These are phyloP conservation scores for Omphaloscelis lunosa DNA, from an alignment of 2,888 invertebrate species.

Conservation along the genomic window DNA sequence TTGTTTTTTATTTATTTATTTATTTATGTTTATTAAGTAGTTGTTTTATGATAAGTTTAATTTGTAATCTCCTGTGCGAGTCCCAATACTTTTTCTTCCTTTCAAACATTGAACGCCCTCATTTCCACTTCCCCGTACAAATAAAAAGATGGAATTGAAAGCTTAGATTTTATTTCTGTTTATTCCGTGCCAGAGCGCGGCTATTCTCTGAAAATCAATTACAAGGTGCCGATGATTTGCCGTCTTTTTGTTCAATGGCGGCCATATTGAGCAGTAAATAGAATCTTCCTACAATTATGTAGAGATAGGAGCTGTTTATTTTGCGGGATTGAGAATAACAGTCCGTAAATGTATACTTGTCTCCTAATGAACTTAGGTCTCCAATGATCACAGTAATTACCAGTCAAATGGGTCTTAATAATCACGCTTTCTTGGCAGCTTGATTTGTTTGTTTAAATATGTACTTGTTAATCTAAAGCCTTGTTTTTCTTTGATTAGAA, in stretches of 20 bases:
- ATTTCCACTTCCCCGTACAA: conserved; percentile 17
- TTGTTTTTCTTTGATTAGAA: no score
- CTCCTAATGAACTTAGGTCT: neutral
- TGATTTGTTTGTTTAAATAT: neutral
- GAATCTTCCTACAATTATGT: neutral
- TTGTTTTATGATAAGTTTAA: no score
- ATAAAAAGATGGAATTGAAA: conserved; percentile 7
- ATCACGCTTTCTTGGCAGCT: neutral
- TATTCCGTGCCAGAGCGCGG: neutral
- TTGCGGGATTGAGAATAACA: neutral
- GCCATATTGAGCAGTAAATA: conserved; percentile 11
- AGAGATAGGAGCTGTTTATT: neutral
- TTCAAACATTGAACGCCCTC: neutral
- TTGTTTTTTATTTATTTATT: no score
- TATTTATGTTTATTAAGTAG: no score
- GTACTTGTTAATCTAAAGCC: no score
- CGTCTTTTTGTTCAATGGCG: conserved; percentile 1
- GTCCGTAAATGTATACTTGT: neutral
- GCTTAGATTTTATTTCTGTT: conserved; percentile 18
- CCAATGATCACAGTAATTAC: no score
- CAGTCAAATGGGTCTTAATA: no score
- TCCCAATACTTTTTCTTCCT: no score
- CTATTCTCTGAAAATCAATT: conserved; percentile 28
- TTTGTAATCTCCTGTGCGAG: no score
- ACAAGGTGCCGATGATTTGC: conserved; percentile 7